Evolutionary conservation across 2,888 invertebrate species (phyloP).

Genomic region (Tenodera sinensis): DNA sequence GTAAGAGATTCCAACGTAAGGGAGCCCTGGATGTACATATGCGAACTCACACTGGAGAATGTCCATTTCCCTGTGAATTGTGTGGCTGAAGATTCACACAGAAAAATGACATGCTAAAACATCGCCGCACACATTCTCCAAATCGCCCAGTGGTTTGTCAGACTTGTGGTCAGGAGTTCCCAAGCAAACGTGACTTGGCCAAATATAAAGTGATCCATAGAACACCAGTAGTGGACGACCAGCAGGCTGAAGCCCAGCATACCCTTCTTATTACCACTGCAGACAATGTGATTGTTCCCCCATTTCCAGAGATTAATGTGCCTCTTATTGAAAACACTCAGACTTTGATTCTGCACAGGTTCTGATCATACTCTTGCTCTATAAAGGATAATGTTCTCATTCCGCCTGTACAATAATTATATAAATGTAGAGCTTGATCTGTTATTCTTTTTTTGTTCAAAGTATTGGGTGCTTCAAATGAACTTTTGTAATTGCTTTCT

Average conservation of each 20-base stretch:
- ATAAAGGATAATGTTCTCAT: not conserved
- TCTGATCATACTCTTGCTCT: not conserved
- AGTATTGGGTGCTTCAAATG: not conserved
- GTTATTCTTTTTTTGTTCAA: not conserved
- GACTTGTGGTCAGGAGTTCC: slow-evolving; percentile 15
- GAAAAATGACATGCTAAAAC: slow-evolving; percentile 43
- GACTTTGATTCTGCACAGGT: slow-evolving; percentile 21
- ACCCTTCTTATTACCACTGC: slow-evolving; percentile 20
- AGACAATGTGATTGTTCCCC: not conserved
- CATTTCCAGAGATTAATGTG: slow-evolving; percentile 18
- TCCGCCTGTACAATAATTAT: not conserved
- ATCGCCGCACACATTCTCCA: slow-evolving; percentile 30
- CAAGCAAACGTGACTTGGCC: slow-evolving; percentile 13
- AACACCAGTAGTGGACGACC: not conserved
- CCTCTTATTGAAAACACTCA: slow-evolving; percentile 20
- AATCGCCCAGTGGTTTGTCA: slow-evolving; percentile 7
- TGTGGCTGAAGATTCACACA: slow-evolving; percentile 40
- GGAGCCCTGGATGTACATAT: slow-evolving; percentile 39
- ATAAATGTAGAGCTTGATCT: not conserved
- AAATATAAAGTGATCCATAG: slow-evolving; percentile 8
- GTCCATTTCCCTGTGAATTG: slow-evolving; percentile 39
- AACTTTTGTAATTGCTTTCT: not conserved
- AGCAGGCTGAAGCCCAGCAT: not conserved
- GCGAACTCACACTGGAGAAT: slow-evolving; percentile 41
- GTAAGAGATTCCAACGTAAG: slow-evolving; percentile 37